Evolutionary conservation across 2,797 vertebrate species (phyloP), one percentile per base, ranked within the genome.

Genomic region (Cirrhinus mrigala): DNA sequence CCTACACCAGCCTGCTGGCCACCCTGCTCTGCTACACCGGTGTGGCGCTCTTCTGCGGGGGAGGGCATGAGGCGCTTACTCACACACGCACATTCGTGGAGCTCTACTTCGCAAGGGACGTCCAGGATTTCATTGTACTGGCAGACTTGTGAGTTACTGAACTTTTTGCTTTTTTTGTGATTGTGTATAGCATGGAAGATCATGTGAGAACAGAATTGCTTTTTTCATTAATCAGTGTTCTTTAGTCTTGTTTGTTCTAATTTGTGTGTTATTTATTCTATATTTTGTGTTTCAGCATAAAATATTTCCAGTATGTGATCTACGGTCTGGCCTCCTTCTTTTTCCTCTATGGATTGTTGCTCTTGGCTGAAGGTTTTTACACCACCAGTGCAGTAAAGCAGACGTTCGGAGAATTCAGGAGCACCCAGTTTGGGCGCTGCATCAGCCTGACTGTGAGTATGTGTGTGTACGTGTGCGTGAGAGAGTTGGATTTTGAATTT

Each of bases 281-380:
- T 29, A 48, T 79, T 81, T 29, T 84, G 66, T 71, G 15, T 70
- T 76, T 73, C 92, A 99, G 98, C 91, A 96, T 99, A 91, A 96
- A 98, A 83, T 97, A 97, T 87, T 98, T 99, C 95, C 98, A 99
- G 94, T 99, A 97, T 20, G 95, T 98, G 92, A 99, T 99, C 96
- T 99, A 99, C 20, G 98, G 98, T 88, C 96, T 97, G 89, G 98
- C 98, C 44, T 96, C 97, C 20, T 99, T 99, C 96, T 99, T 99
- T 96, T 99, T 99, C 96, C 96, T 99, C 91, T 99, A 97, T 12
- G 98, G 98, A 85, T 96, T 99, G 89, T 94, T 99, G 93, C 94
- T 99, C 90, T 92, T 99, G 94, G 98, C 98, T 9, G 98, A 99
- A 94, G 98, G 98, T 60, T 99, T 99, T 95, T 99, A 99, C 95